A percentile compares a stretch with the other conserved stretches of the same genome.
These are phyloP conservation scores for Spondyliosoma cantharus DNA, from an alignment of 2,797 vertebrate species.

Conservation along the genomic window DNA sequence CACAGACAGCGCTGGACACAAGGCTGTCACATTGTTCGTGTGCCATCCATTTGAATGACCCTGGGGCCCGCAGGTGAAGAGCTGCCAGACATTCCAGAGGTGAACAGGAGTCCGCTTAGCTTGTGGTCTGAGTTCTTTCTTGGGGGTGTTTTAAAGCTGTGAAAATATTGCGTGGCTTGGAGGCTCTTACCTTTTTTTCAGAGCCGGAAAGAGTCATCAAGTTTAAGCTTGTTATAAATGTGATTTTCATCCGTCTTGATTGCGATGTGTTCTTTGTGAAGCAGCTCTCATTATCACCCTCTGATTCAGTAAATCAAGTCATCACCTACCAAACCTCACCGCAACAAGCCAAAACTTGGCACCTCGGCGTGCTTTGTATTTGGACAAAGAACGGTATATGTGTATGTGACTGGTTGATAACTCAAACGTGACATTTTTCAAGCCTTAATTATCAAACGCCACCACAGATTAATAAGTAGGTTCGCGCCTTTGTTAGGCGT, in stretches of 20 bases:
- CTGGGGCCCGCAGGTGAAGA: conserved; percentile 17
- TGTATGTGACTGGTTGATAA: background rate
- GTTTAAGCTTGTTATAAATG: background rate
- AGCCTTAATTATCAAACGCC: background rate
- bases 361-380: background rate
- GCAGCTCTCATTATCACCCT: background rate
- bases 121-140: background rate
- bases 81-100: conserved; percentile 12
- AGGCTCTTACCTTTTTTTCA: background rate
- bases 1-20: conserved; percentile 34
- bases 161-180: background rate
- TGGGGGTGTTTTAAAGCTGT: background rate
- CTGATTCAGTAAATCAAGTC: background rate
- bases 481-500: conserved; percentile 13
- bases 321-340: background rate
- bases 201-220: background rate
- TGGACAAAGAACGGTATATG: background rate
- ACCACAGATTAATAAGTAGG: background rate
- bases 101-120: background rate
- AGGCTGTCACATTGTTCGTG: conserved; percentile 24
- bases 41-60: conserved; percentile 36
- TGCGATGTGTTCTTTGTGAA: background rate
- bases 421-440: conserved; percentile 6
- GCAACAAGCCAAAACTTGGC: background rate
- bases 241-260: background rate